Evolutionary conservation across 1,140 invertebrate genomes (phyloP).

Genomic region (Hesperophylax magnus): DNA sequence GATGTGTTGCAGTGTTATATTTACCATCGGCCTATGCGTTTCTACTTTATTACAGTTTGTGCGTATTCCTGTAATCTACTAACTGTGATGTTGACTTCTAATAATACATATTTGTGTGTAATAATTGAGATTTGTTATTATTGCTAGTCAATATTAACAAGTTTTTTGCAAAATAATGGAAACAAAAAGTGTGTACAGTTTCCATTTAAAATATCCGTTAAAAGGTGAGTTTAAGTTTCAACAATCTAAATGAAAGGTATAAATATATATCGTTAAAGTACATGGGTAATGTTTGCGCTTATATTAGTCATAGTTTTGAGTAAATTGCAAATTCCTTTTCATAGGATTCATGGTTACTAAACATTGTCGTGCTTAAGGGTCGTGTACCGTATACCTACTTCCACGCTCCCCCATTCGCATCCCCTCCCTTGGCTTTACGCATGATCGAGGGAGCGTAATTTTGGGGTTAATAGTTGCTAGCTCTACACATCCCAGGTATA

Average conservation of each 20-base stretch:
- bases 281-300: no score
- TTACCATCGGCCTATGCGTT: conserved; percentile 44
- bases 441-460: conserved; percentile 58
- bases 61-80: not conserved
- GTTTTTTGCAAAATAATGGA: conserved; percentile 1
- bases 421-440: conserved; percentile 53
- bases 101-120: not conserved
- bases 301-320: no score
- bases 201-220: conserved; percentile 18
- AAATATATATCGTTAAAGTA: no score
- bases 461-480: conserved; percentile 44
- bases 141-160: not conserved
- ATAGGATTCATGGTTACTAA: conserved; percentile 11
- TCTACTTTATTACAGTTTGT: conserved; percentile 8
- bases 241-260: no score
- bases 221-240: not conserved
- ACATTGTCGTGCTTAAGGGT: conserved; percentile 42
- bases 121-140: not conserved
- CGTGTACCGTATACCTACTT: conserved; percentile 46
- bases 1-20: conserved; percentile 44
- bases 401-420: conserved; percentile 48
- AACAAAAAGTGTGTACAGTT: not conserved
- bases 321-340: no score
- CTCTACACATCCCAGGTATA: conserved; percentile 25
- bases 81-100: not conserved